Evolutionary conservation across 2,888 invertebrate genomes (phyloP), one percentile per base, ranked within the genome.

Genomic region (Epiblema foenella): DNA sequence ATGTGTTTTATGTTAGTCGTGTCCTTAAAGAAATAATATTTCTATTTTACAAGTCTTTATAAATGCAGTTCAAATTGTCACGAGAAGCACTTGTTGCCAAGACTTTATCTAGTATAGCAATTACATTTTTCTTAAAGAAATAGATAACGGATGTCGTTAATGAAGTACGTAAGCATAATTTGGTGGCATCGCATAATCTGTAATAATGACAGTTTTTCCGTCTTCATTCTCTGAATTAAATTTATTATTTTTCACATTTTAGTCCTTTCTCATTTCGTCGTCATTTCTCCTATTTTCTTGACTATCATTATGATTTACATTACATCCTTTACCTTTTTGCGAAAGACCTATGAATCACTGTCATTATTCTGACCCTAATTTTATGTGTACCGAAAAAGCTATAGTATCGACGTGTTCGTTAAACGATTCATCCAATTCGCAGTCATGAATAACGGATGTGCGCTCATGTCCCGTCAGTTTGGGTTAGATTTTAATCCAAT

Each of bases 381-480:
- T 69, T 69, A 51, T 33, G 33, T 8, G 33, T 33, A 33, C 33
- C 52, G 46, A n/a, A 63, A 63, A 33, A 20, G 37, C 60, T 66
- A 59, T 59, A 46, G 15, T 70, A 70, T 70, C 54, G 52, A 66
- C 65, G 20, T 60, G 46, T 60, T 46, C 59, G 10, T 70, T 66
- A 54, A 70, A 60, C 60, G 66, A 70, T 70, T 59, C 65, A 66
- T 66, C 24, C 33, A 46, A 58, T 33, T 69, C 54, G 37, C 59
- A 70, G 46, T 66, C 59, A 70, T 70, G 70, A 70, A 70, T 70
- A 70, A 65, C 42, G 65, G 46, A 65, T 66, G 65, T 42, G 37
- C 59, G 37, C 58, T 65, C 59, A 57, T 63, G 57, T 18, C 63
- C 49, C 68, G 60, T 68, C 62, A 63, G 68, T 63, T 68, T 62